Evolutionary conservation across 30 jellyfish, hydroid and myxozoan species (phyloP).

Genomic region (Hydractinia symbiolongicarpus): DNA sequence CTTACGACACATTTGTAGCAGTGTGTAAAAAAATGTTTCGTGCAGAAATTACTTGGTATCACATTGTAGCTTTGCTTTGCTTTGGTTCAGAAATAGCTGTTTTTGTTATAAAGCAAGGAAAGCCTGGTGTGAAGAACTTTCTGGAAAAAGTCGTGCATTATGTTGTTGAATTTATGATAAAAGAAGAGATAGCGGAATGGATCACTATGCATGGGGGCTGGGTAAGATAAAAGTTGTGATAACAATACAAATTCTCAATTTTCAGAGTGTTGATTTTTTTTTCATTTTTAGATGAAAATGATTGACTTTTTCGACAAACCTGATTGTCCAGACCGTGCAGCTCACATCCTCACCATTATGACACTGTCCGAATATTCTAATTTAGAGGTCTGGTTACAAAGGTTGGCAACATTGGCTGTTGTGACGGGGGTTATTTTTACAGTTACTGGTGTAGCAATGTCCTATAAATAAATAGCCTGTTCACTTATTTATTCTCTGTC

Average conservation of each 20-base stretch:
- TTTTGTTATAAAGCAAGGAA: conserved; percentile 55
- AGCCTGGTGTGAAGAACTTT: conserved; percentile 48
- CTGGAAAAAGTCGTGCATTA: conserved; percentile 46
- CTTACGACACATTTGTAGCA: conserved; percentile 63
- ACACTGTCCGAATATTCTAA: conserved; percentile 18
- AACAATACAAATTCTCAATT: background rate
- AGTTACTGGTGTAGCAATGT: background rate
- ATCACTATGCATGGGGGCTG: conserved; percentile 81
- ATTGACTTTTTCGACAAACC: conserved; percentile 15
- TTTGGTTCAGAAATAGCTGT: conserved; percentile 89
- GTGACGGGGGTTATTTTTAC: conserved; percentile 1
- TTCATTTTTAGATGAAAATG: conserved; percentile 26
- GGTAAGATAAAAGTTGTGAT: conserved; percentile 35
- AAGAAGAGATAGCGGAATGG: conserved; percentile 71
- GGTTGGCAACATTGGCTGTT: conserved; percentile 11
- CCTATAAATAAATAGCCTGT: background rate
- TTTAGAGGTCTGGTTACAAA: conserved; percentile 22
- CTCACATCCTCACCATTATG: conserved; percentile 11
- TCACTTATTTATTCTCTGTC: background rate
- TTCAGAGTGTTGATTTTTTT: background rate
- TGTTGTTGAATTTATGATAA: conserved; percentile 57
- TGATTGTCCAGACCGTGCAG: conserved; percentile 25
- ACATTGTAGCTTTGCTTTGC: conserved; percentile 65
- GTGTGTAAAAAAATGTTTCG: conserved; percentile 54
- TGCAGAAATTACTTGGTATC: conserved; percentile 70